Evolutionary conservation across 2,888 invertebrate genomes (phyloP).

Genomic region (Machimus rusticus): DNA sequence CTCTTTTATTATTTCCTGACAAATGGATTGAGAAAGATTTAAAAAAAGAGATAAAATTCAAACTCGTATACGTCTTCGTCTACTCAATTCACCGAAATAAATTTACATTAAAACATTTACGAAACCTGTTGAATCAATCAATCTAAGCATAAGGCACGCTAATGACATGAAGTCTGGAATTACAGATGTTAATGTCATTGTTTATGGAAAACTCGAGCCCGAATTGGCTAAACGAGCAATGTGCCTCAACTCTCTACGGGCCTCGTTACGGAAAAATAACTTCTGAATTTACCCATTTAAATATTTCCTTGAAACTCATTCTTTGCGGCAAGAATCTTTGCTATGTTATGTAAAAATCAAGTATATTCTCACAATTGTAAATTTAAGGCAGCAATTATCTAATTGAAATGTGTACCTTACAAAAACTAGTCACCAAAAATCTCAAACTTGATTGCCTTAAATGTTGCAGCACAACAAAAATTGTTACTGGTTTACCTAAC

Average conservation of each 20-base stretch:
- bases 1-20: neutral
- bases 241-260: neutral
- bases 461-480: neutral
- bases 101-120: neutral
- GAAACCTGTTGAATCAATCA: neutral
- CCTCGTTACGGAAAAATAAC: neutral
- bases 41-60: neutral
- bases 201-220: neutral
- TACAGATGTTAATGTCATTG: neutral
- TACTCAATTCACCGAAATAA: neutral
- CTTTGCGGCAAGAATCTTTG: neutral
- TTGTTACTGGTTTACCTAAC: neutral
- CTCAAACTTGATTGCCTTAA: neutral
- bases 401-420: neutral
- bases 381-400: neutral
- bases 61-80: neutral
- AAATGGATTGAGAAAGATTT: neutral
- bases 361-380: neutral
- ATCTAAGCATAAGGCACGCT: neutral
- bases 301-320: neutral
- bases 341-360: neutral
- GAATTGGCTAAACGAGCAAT: neutral
- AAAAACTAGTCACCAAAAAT: neutral
- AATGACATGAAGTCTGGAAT: neutral
- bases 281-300: neutral